Evolutionary conservation across 2,113 vertebrate genomes (phyloP).

Genomic region (Rynchops niger): DNA sequence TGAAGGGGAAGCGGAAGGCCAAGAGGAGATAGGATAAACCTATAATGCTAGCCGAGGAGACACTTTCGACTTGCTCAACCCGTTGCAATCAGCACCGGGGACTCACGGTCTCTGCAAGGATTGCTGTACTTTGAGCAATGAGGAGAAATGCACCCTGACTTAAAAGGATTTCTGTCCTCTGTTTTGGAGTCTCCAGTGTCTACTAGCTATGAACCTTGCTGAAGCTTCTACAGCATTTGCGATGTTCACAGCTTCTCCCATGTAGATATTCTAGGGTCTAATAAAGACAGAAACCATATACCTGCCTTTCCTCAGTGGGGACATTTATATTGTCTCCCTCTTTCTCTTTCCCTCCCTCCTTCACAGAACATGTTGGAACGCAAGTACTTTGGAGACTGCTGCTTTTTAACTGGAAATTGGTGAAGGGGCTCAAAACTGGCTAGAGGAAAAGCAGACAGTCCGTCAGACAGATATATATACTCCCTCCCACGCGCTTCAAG

Average conservation of each 20-base stretch:
- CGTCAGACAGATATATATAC: not conserved
- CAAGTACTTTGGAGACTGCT: not conserved
- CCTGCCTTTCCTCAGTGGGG: not conserved
- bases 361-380: not conserved
- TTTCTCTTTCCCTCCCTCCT: not conserved
- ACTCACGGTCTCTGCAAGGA: not conserved
- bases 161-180: not conserved
- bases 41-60: not conserved
- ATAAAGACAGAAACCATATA: not conserved
- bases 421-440: not conserved
- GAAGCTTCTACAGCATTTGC: not conserved
- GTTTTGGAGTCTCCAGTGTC: not conserved
- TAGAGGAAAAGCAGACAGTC: not conserved
- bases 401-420: not conserved
- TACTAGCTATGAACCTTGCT: not conserved
- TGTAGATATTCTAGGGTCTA: not conserved
- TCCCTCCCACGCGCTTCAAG: not conserved
- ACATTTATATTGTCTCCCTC: not conserved
- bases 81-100: accelerated
- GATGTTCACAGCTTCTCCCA: not conserved
- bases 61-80: not conserved
- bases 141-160: not conserved
- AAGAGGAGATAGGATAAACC: not conserved
- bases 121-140: not conserved
- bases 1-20: not conserved